A percentile compares a stretch with the other conserved stretches of the same genome.
Evolutionary conservation across 2,113 vertebrate genomes (phyloP).

Genomic region (Phycodurus eques): DNA sequence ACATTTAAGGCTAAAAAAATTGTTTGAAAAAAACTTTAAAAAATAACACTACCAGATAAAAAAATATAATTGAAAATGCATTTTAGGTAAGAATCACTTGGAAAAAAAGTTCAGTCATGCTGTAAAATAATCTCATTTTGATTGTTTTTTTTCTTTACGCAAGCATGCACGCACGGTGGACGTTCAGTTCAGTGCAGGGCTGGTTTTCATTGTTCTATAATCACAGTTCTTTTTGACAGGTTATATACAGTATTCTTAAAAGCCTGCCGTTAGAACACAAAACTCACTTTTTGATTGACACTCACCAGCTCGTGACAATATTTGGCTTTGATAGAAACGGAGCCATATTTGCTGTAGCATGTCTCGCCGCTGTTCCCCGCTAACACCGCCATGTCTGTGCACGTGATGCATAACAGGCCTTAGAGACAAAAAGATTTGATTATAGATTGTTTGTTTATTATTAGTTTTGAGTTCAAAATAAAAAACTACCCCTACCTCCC

Average conservation of each 20-base stretch:
- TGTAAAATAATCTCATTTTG: no score
- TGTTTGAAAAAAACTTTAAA: neutral
- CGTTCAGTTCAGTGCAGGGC: neutral
- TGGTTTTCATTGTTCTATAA: neutral
- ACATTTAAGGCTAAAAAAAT: neutral
- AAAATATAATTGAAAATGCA: neutral
- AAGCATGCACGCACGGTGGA: neutral
- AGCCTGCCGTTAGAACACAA: no score
- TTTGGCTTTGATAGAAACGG: conserved; percentile 85
- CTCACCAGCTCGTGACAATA: conserved; percentile 95
- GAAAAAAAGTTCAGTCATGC: no score
- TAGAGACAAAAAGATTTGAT: neutral
- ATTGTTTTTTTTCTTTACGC: neutral
- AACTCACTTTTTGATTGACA: neutral
- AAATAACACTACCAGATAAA: no score
- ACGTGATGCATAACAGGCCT: conserved; percentile 90
- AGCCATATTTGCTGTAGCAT: conserved; percentile 91
- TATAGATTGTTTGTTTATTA: neutral
- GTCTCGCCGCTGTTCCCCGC: conserved; percentile 89
- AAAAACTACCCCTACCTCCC: conserved; percentile 75
- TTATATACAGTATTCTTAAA: neutral
- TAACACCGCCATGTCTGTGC: conserved; percentile 92
- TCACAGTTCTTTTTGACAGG: neutral
- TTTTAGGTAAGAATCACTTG: neutral
- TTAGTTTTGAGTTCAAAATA: neutral